Percentiles rank a stretch among this genome's conserved stretches.
Conservation (phyloP, 2,888 invertebrate genomes). For the Eupelmus urozonus region DNA sequence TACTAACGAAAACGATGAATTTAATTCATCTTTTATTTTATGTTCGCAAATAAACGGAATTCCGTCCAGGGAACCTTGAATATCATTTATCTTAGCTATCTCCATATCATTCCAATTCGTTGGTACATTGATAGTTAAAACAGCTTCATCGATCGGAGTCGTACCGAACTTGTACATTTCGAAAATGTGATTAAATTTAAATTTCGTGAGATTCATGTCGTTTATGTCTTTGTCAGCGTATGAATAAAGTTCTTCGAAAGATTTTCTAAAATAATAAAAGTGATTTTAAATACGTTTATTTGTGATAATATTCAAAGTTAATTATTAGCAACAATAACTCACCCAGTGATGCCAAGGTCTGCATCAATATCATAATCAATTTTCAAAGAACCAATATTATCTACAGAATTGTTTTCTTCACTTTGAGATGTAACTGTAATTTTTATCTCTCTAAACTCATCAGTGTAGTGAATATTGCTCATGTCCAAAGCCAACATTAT, state of each 20-base stretch:
- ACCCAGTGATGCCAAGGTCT: slow-evolving; percentile 65
- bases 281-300: slow-evolving; percentile 27
- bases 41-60: not conserved
- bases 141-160: slow-evolving; percentile 74
- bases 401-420: slow-evolving; percentile 64
- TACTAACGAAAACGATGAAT: not conserved
- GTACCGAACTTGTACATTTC: slow-evolving; percentile 73
- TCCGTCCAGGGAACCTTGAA: slow-evolving; percentile 62
- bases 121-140: slow-evolving; percentile 73
- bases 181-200: slow-evolving; percentile 71
- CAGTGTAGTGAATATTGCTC: slow-evolving; percentile 55
- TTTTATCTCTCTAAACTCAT: slow-evolving; percentile 28
- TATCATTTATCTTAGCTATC: slow-evolving; percentile 63
- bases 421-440: slow-evolving; percentile 44
- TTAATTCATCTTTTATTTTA: slow-evolving; percentile 4
- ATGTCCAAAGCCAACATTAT: slow-evolving; percentile 68
- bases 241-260: slow-evolving; percentile 67
- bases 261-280: slow-evolving; percentile 41
- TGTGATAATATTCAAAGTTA: no score
- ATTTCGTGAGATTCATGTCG: slow-evolving; percentile 64
- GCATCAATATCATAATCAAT: slow-evolving; percentile 60
- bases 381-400: slow-evolving; percentile 55
- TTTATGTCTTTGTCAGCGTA: slow-evolving; percentile 68
- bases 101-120: slow-evolving; percentile 59
- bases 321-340: no score